Evolutionary conservation across 2,113 vertebrate species (phyloP).

Genomic region (Amphiprion ocellaris): DNA sequence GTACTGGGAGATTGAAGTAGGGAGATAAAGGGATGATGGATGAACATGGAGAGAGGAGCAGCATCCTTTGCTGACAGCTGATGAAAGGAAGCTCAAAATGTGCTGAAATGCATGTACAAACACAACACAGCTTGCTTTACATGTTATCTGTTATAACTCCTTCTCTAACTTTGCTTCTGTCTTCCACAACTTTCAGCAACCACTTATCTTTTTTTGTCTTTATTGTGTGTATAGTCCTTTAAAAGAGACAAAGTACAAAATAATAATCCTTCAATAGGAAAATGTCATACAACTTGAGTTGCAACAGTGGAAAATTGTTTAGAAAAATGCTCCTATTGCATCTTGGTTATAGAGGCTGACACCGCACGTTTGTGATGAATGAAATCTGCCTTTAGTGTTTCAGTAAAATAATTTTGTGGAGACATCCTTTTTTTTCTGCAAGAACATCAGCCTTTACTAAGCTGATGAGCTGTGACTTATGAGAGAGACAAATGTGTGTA

Average conservation of each 20-base stretch:
- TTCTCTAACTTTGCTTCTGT: conserved; percentile 9
- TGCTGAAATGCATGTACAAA: conserved; percentile 37
- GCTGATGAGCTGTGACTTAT: conserved; percentile 51
- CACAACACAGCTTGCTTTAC: conserved; percentile 29
- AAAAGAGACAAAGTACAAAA: conserved; percentile 23
- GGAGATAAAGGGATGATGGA: conserved; percentile 40
- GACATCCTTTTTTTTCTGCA: not conserved
- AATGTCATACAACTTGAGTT: conserved; percentile 30
- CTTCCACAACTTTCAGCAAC: conserved; percentile 1
- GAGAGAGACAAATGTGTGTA: conserved; percentile 41
- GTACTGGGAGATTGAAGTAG: conserved; percentile 12
- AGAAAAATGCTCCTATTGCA: conserved; percentile 34
- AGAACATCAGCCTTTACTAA: conserved; percentile 13
- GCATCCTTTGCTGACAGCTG: conserved; percentile 38
- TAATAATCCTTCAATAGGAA: conserved; percentile 2
- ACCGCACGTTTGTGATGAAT: conserved; percentile 38
- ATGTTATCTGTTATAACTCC: not conserved
- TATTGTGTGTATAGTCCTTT: not conserved
- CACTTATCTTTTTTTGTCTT: conserved; percentile 1
- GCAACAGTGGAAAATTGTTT: not conserved
- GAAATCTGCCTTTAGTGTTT: conserved; percentile 40
- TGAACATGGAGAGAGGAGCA: conserved; percentile 28
- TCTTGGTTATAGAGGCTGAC: conserved; percentile 31
- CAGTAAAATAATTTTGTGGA: conserved; percentile 26
- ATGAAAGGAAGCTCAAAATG: conserved; percentile 39